Evolutionary conservation across 2,888 invertebrate species (phyloP).

Genomic region (Oxystoma pomonae): DNA sequence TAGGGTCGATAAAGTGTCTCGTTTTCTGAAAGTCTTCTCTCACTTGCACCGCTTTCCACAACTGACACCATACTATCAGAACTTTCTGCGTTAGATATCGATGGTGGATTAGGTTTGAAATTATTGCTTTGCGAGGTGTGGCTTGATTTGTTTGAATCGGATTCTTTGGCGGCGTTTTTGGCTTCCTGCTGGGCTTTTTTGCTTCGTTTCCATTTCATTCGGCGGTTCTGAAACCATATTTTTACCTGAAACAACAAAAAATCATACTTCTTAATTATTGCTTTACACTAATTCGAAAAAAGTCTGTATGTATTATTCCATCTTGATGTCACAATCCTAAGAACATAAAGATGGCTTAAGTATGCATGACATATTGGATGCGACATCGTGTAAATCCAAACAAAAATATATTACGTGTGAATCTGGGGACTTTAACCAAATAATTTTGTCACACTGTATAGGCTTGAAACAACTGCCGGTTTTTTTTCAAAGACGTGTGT

Average conservation of each 20-base stretch:
- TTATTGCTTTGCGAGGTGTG: constrained; percentile 24
- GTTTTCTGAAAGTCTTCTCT: constrained; percentile 38
- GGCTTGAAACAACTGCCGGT: too few relatives aligned
- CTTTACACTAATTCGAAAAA: too few relatives aligned
- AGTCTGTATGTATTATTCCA: too few relatives aligned
- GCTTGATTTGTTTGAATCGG: constrained; percentile 32
- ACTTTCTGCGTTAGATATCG: constrained; percentile 28
- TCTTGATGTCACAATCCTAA: too few relatives aligned
- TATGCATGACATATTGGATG: too few relatives aligned
- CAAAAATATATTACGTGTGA: too few relatives aligned
- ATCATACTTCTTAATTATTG: too few relatives aligned
- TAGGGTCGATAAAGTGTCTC: constrained; percentile 51
- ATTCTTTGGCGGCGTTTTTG: constrained; percentile 52
- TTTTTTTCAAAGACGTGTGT: too few relatives aligned
- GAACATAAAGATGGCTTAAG: too few relatives aligned
- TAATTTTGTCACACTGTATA: too few relatives aligned
- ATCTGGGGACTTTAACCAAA: too few relatives aligned
- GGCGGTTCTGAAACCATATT: constrained; percentile 98
- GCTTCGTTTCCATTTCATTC: constrained; percentile 98
- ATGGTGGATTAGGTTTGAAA: constrained; percentile 27
- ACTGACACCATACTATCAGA: constrained; percentile 26
- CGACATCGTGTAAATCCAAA: too few relatives aligned
- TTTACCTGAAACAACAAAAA: constrained; percentile 67
- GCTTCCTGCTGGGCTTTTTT: constrained; percentile 93
- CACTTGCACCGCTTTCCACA: constrained; percentile 27